Evolutionary conservation across 2,797 vertebrate genomes (phyloP), one percentile per base, ranked within the genome.

Genomic region (Mus caroli): DNA sequence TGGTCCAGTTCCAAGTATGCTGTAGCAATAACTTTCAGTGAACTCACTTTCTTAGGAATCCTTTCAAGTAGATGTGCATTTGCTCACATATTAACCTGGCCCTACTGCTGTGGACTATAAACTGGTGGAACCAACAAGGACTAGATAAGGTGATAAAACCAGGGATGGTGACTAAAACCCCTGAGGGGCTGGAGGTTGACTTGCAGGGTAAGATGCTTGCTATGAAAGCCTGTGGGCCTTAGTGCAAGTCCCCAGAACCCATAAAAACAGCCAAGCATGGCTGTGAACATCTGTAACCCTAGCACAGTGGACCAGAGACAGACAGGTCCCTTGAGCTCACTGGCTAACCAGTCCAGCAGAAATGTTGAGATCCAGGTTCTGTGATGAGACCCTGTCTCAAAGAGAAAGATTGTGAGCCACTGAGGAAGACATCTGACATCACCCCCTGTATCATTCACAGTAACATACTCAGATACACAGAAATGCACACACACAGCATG

Each of bases 1-100:
- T 86, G 86, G 40, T n/a, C 22, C 76, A 90, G 31, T 94, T 97
- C n/a, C 37, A 62, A 43, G 46, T 76, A 4, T 20, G 43, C 12
- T 24, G 13, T 37, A 28, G 24, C 64, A 77, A n/a, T 92, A 31
- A 56, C 34, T 69, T 77, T 85, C 37, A 20, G 11, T 54, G 4
- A 24, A 90, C 2, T 40, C 82, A 6, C 31, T 46, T 46, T 15
- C 19, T 79, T 56, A 82, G n/a, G 28, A 28, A 4, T 13, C 3
- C 37, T 78, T 95, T 88, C 5, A 91, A 79, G 62, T 19, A 43
- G 13, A 26, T 58, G 4, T 26, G 20, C 20, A 58, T 56, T n/a
- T n/a, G 0, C 19, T 50, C 54, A 37, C 4, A 64, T 46, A 67
- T 85, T 82, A 92, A 91, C 31, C 37, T 4, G 8, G 12, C 0